phyloP scores from a whole-genome alignment of 2,113 vertebrate genomes.

The Ceyx cyanopectus region DNA sequence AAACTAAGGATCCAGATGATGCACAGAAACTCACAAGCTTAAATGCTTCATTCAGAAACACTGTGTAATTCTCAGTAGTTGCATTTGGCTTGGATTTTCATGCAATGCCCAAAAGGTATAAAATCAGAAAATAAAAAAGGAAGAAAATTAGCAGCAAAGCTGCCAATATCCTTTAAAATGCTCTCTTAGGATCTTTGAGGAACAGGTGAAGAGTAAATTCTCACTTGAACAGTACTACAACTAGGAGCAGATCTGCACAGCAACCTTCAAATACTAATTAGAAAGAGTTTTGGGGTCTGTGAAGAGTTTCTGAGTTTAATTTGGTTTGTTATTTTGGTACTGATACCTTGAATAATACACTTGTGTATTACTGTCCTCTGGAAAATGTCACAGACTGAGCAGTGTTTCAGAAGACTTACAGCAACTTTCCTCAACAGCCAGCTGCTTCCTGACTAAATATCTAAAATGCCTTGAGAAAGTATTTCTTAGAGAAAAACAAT shows the following conservation, averaged over 20 bases:
- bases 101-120: background rate
- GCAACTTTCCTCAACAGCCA: background rate
- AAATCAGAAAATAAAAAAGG: background rate
- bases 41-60: background rate
- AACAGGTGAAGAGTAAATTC: background rate
- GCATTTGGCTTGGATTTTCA: background rate
- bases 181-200: background rate
- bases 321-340: background rate
- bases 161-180: background rate
- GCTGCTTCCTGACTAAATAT: background rate
- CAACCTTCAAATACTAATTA: background rate
- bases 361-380: background rate
- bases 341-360: background rate
- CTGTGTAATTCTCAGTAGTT: background rate
- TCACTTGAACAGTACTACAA: background rate
- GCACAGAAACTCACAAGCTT: background rate
- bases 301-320: background rate
- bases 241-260: background rate
- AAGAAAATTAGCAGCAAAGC: background rate
- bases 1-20: too few relatives aligned
- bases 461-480: background rate
- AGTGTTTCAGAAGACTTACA: background rate
- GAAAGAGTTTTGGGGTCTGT: fast-evolving
- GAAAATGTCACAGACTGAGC: background rate
- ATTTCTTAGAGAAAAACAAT: background rate